Base-by-base conservation (phyloP, 2,888 invertebrate genomes). In the Cancer borealis region DNA sequence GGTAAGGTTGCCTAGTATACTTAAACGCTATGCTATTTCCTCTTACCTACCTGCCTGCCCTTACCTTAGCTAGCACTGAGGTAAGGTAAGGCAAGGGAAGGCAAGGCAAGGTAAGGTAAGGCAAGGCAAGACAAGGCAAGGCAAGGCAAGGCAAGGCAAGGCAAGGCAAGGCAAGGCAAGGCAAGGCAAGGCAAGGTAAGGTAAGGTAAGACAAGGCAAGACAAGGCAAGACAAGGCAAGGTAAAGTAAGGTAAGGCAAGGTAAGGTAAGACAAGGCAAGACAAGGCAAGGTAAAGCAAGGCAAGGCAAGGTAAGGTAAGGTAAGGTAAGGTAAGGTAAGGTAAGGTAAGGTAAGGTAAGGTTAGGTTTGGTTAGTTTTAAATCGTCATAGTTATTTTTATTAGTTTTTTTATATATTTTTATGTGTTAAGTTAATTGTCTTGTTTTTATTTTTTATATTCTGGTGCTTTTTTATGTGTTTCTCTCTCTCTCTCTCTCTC, bases 401-500 rank as follows among this genome's bases (percentile, higher is more conserved):
- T 73, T n/a, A 26, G 73, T 8, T n/a, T 26, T n/a, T 73, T 73
- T 6, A n/a, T n/a, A n/a, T n/a, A 26, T 73, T 73, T 73, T 26
- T 73, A 10, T 73, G 73, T 0, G n/a, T n/a, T 54, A 54, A n/a
- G n/a, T 26, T 73, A 26, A 73, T n/a, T 26, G 1, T n/a, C 17
- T n/a, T n/a, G 73, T n/a, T 73, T 10, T 73, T 26, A 73, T 73
- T n/a, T n/a, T 26, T 26, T n/a, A 26, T 3, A n/a, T 73, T 21
- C 8, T 21, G n/a, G 73, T 1, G n/a, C 5, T 73, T 73, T 73
- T 26, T 8, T 73, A 26, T 4, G n/a, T 2, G 0, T 73, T 6
- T 84, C 84, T 84, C 84, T 84, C 84, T 84, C 84, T 39, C 39
- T 39, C 14, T 14, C 84, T 84, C 84, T 84, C 84, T 14, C 66